Percentiles rank a stretch among this genome's conserved stretches.
These are phyloP conservation scores for Ptyas mucosa DNA, from an alignment of 2,113 vertebrate species.

Conservation along the genomic window DNA sequence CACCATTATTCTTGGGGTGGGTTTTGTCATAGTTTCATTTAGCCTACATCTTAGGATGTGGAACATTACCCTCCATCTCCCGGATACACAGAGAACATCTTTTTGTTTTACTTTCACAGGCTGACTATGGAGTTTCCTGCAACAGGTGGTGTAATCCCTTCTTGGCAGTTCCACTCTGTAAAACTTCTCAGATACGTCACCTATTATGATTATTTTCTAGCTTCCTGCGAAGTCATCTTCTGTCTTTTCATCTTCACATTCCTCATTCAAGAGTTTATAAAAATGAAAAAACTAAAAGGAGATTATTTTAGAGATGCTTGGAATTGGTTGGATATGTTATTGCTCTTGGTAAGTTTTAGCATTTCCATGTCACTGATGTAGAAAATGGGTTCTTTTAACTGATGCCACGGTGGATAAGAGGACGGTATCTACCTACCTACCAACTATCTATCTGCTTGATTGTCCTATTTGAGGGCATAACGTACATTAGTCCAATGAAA, in stretches of 20 bases:
- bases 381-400: neutral
- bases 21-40: neutral
- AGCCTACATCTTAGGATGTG: neutral
- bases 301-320: slow-evolving; percentile 61
- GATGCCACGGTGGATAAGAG: neutral
- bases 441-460: neutral
- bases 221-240: slow-evolving; percentile 62
- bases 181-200: slow-evolving; percentile 63
- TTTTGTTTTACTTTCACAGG: slow-evolving; percentile 47
- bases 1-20: neutral
- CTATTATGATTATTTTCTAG: slow-evolving; percentile 60
- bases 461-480: neutral
- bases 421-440: too few species aligned
- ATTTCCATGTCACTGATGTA: neutral
- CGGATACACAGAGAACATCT: neutral
- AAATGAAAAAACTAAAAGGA: slow-evolving; percentile 50
- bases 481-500: neutral
- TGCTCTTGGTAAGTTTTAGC: slow-evolving; percentile 55
- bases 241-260: slow-evolving; percentile 62
- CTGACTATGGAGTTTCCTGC: slow-evolving; percentile 71
- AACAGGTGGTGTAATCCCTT: slow-evolving; percentile 59
- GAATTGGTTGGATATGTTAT: slow-evolving; percentile 66
- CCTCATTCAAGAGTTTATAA: slow-evolving; percentile 50
- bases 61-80: neutral
- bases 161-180: slow-evolving; percentile 59